Evolutionary conservation across 2,888 invertebrate genomes (phyloP).

Genomic region (Patella caerulea): DNA sequence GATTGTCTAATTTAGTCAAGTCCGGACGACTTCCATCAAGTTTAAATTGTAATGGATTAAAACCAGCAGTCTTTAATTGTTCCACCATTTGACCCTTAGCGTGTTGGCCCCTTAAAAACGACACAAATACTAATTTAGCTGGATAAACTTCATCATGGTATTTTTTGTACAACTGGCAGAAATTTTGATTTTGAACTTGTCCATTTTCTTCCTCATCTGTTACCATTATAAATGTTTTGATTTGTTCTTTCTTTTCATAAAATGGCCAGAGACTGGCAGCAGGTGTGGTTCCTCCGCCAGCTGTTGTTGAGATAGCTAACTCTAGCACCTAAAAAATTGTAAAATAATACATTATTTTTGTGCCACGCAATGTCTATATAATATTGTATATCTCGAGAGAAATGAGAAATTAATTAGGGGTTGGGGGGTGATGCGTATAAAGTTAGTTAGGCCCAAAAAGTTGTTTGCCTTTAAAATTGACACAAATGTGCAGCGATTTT

Average conservation of each 20-base stretch:
- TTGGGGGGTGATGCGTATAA: too few species aligned
- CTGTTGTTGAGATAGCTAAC: slow-evolving; percentile 61
- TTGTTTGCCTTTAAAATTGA: too few species aligned
- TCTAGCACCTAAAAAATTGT: slow-evolving; percentile 58
- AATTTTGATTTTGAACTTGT: slow-evolving; percentile 48
- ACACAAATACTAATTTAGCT: slow-evolving; percentile 69
- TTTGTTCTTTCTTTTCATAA: slow-evolving; percentile 64
- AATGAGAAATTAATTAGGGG: too few species aligned
- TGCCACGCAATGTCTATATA: too few species aligned
- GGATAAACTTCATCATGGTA: slow-evolving; percentile 69
- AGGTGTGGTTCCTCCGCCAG: slow-evolving; percentile 64
- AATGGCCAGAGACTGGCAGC: slow-evolving; percentile 69
- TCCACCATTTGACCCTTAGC: slow-evolving; percentile 64
- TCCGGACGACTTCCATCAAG: slow-evolving; percentile 66
- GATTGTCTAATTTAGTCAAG: slow-evolving; percentile 68
- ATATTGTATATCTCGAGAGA: too few species aligned
- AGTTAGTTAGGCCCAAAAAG: too few species aligned
- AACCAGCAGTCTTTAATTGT: slow-evolving; percentile 45
- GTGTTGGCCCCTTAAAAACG: slow-evolving; percentile 67
- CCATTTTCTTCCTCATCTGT: slow-evolving; percentile 71
- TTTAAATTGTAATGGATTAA: slow-evolving; percentile 62
- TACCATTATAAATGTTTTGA: slow-evolving; percentile 71
- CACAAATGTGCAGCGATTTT: too few species aligned
- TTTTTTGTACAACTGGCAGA: slow-evolving; percentile 62
- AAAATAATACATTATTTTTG: background rate